These are phyloP conservation scores for Tympanoctomys barrerae DNA, from an alignment of 2,797 vertebrate species.

Conservation along the genomic window DNA sequence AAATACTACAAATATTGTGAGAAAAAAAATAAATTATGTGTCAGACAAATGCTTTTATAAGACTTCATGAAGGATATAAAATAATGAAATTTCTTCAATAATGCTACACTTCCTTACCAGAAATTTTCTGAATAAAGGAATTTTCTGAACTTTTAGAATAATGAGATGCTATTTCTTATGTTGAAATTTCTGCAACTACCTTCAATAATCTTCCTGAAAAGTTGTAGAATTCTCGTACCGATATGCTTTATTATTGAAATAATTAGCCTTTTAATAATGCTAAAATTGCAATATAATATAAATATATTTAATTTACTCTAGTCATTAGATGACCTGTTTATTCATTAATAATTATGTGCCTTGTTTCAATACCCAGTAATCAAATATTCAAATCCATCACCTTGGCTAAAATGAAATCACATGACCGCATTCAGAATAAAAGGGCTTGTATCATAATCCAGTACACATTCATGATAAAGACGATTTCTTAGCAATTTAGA, in stretches of 20 bases:
- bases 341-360: neutral
- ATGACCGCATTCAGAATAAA: neutral
- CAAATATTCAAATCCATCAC: neutral
- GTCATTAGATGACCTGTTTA: neutral
- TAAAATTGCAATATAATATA: constrained; percentile 19
- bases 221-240: constrained; percentile 16
- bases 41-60: neutral
- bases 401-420: constrained; percentile 18
- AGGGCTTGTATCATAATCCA: neutral
- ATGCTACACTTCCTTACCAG: neutral
- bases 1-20: neutral
- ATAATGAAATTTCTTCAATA: neutral
- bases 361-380: constrained; percentile 1
- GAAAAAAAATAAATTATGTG: neutral
- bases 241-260: neutral
- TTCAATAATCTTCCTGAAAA: neutral
- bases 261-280: neutral
- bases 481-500: neutral
- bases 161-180: neutral
- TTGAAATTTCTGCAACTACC: neutral
- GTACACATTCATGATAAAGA: neutral
- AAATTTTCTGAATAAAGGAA: constrained; percentile 13
- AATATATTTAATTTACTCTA: constrained; percentile 18
- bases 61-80: neutral
- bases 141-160: neutral